These are phyloP conservation scores for Brachyrhaphis roseni DNA, from an alignment of 2,797 vertebrate genomes.

Conservation along the genomic window DNA sequence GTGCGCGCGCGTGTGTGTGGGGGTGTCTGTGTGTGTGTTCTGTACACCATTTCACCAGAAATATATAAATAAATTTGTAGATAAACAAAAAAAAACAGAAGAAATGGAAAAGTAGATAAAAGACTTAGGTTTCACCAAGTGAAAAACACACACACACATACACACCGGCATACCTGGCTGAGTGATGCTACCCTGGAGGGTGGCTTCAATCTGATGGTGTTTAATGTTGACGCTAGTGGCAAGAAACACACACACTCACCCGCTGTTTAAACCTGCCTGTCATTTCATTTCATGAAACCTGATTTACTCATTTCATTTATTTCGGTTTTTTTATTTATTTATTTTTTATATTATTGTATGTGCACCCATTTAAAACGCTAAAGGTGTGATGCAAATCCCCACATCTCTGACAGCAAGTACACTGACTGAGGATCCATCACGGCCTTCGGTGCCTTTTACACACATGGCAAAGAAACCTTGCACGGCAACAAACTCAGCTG, in stretches of 20 bases:
- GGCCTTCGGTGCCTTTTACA: constrained; percentile 57
- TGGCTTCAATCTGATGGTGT: constrained; percentile 83
- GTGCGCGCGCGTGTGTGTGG: constrained; percentile 44
- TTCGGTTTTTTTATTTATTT: constrained; percentile 51
- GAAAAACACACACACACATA: constrained; percentile 42
- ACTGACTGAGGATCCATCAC: constrained; percentile 69
- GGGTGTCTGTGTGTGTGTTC: constrained; percentile 33
- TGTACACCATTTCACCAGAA: constrained; percentile 61
- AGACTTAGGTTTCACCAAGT: constrained; percentile 71
- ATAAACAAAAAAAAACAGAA: constrained; percentile 79
- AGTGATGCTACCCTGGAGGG: constrained; percentile 81
- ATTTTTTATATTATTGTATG: constrained; percentile 56
- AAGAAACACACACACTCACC: constrained; percentile 78
- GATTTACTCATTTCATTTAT: constrained; percentile 80
- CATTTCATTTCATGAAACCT: constrained; percentile 77
- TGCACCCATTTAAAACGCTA: constrained; percentile 77
- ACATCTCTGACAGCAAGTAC: constrained; percentile 62
- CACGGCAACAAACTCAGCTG: constrained; percentile 52
- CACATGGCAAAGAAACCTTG: constrained; percentile 45
- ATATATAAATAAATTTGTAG: constrained; percentile 81
- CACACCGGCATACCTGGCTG: constrained; percentile 65
- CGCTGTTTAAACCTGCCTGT: constrained; percentile 80
- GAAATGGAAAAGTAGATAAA: constrained; percentile 76
- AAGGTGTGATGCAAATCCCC: constrained; percentile 75
- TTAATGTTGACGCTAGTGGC: constrained; percentile 85